phyloP scores from a whole-genome alignment of 1,140 invertebrate species.

The Lasioglossum albipes region DNA sequence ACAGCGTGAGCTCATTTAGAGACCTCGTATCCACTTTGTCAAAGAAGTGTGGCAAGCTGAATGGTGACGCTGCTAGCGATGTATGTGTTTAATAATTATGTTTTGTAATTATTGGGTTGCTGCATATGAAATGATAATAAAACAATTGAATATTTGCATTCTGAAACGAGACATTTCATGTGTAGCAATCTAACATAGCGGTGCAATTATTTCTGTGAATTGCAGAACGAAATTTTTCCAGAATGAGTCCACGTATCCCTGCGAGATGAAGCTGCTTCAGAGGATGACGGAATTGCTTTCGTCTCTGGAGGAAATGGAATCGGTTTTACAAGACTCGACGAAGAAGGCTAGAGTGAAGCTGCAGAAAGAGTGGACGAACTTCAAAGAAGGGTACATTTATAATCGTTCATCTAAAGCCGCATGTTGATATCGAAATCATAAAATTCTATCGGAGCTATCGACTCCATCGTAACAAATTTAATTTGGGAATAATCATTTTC shows the following conservation, averaged over 20 bases:
- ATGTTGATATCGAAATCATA: background rate
- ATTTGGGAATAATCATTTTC: constrained; percentile 23
- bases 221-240: constrained; percentile 36
- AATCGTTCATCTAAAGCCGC: constrained; percentile 6
- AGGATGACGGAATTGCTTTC: constrained; percentile 64
- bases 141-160: too few species aligned
- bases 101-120: background rate
- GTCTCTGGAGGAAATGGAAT: constrained; percentile 66
- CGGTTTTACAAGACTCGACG: constrained; percentile 62
- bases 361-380: constrained; percentile 70
- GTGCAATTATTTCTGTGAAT: background rate
- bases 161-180: too few species aligned
- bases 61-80: background rate
- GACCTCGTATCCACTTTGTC: constrained; percentile 65
- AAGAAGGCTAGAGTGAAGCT: constrained; percentile 69
- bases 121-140: too few species aligned
- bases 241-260: constrained; percentile 55
- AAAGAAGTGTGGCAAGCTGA: background rate
- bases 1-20: constrained; percentile 69
- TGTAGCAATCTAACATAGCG: too few species aligned
- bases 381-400: constrained; percentile 70
- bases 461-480: constrained; percentile 2
- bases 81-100: constrained; percentile 24
- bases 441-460: constrained; percentile 2
- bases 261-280: constrained; percentile 68